Conservation (phyloP, 2,888 invertebrate genomes). For the Aspidiotus destructor region DNA sequence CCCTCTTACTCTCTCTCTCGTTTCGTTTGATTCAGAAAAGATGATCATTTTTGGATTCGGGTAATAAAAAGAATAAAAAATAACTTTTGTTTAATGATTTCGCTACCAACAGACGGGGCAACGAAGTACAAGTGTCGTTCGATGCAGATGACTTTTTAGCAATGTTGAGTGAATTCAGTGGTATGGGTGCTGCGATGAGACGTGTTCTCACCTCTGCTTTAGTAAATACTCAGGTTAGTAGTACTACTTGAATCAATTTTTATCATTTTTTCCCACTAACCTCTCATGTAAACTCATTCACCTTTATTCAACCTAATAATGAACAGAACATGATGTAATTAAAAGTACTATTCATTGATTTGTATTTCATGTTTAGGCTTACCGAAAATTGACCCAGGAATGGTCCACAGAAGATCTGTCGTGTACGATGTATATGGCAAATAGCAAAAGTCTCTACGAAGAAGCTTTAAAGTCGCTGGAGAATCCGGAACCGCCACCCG, state of each 20-base stretch:
- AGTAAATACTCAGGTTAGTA: constrained; percentile 55
- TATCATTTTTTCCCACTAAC: no score
- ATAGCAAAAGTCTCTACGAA: constrained; percentile 54
- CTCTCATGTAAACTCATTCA: no score
- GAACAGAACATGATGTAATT: background rate
- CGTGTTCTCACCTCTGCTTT: constrained; percentile 83
- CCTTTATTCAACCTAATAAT: no score
- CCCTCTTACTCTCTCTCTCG: no score
- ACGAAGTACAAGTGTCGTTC: constrained; percentile 27
- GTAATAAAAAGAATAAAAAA: no score
- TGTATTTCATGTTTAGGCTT: constrained; percentile 6
- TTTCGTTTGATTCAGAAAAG: no score
- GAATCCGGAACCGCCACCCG: constrained; percentile 60
- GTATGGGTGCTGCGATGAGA: constrained; percentile 94
- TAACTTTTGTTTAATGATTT: no score
- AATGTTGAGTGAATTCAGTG: constrained; percentile 87
- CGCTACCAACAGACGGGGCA: background rate
- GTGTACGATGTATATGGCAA: constrained; percentile 10
- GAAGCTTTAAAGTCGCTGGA: constrained; percentile 71
- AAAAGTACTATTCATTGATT: background rate
- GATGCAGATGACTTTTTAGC: constrained; percentile 79
- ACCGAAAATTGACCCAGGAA: constrained; percentile 20
- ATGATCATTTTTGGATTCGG: no score
- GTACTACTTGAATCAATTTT: no score
- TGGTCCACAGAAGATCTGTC: constrained; percentile 8